These are phyloP conservation scores for Harpalus rubripes DNA, from an alignment of 2,888 invertebrate species.

Conservation along the genomic window DNA sequence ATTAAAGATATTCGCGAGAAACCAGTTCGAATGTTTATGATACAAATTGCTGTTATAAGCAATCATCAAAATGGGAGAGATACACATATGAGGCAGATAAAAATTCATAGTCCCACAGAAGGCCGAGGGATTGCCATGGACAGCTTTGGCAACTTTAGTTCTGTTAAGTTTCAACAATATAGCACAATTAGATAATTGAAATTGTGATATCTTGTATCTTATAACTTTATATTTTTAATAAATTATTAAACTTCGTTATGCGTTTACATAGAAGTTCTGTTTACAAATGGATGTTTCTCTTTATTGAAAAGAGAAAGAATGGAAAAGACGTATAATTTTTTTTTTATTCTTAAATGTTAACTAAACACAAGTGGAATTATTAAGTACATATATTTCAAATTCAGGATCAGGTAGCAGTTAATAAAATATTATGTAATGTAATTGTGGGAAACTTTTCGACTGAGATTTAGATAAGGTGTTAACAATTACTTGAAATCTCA, in stretches of 20 bases:
- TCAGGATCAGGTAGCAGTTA: too few species aligned
- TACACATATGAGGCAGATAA: slow-evolving; percentile 98
- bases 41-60: slow-evolving; percentile 96
- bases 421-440: too few species aligned
- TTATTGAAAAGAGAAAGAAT: too few species aligned
- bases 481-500: too few species aligned
- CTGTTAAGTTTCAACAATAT: slow-evolving; percentile 89
- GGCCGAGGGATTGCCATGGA: slow-evolving; percentile 83
- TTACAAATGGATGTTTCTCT: too few species aligned
- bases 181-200: slow-evolving; percentile 86
- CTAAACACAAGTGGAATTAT: too few species aligned
- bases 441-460: too few species aligned
- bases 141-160: slow-evolving; percentile 88
- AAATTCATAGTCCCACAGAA: slow-evolving; percentile 93
- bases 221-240: slow-evolving; percentile 47
- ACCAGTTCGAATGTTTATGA: slow-evolving; percentile 96
- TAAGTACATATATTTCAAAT: too few species aligned
- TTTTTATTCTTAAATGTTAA: too few species aligned
- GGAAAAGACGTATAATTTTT: too few species aligned
- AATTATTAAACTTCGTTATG: background rate
- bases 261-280: background rate
- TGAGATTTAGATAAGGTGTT: too few species aligned
- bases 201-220: slow-evolving; percentile 52
- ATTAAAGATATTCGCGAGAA: slow-evolving; percentile 92
- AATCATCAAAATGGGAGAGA: slow-evolving; percentile 99